These are phyloP conservation scores for Gryllus longicercus DNA, from an alignment of 2,888 invertebrate genomes.

Conservation along the genomic window DNA sequence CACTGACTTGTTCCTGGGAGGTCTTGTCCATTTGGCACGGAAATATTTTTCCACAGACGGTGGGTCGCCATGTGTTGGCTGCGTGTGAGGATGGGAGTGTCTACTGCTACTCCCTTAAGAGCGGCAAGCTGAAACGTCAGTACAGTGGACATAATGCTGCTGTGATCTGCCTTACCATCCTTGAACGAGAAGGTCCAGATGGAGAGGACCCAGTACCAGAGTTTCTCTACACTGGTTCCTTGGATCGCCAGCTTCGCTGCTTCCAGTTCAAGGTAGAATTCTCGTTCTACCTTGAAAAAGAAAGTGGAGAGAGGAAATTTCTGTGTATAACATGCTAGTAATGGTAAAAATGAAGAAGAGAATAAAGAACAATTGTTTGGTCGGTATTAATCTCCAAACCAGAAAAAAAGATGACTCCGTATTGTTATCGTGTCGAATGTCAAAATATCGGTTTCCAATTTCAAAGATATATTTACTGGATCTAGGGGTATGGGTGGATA, in stretches of 20 bases:
- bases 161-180: constrained; percentile 55
- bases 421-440: no score
- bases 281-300: not conserved
- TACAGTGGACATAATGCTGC: constrained; percentile 58
- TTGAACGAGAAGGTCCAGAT: constrained; percentile 34
- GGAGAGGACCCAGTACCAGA: constrained; percentile 49
- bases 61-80: constrained; percentile 58
- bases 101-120: constrained; percentile 56
- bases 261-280: constrained; percentile 56
- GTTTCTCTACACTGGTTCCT: constrained; percentile 59
- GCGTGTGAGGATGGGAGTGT: constrained; percentile 63
- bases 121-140: constrained; percentile 55
- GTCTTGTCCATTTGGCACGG: not conserved
- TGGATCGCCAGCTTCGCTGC: constrained; percentile 59
- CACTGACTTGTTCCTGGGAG: not conserved
- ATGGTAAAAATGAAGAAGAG: no score
- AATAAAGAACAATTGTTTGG: no score
- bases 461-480: no score
- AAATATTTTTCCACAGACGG: constrained; percentile 51
- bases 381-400: no score
- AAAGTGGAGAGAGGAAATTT: not conserved
- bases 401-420: no score
- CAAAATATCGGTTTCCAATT: no score
- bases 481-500: no score
- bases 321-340: no score